Conservation (phyloP, 64 coral and sea anemone genomes). For the Dendrophyllia cribrosa region DNA sequence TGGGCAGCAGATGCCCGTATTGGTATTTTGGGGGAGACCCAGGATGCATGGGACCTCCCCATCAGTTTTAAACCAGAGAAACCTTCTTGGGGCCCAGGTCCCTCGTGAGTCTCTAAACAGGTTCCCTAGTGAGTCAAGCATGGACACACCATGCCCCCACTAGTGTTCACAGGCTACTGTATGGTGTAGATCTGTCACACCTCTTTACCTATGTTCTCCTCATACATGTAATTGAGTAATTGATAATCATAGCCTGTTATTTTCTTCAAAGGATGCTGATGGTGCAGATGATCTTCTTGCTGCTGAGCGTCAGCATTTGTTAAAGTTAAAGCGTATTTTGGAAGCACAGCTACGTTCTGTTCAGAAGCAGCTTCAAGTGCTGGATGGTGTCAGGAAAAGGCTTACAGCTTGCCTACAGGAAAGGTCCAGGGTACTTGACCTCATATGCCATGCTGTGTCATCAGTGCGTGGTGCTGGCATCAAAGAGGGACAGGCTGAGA, state of each 20-base stretch:
- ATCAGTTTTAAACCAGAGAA: no score
- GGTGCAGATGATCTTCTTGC: conserved; percentile 94
- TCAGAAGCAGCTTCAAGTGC: conserved; percentile 96
- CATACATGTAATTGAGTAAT: no score
- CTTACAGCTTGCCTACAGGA: conserved; percentile 80
- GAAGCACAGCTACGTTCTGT: conserved; percentile 93
- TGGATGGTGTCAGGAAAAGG: conserved; percentile 91
- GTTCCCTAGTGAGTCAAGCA: no score
- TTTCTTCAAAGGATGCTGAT: conserved; percentile 73
- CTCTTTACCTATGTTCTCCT: no score
- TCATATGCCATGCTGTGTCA: conserved; percentile 95
- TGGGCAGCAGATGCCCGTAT: no score
- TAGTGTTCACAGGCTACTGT: no score
- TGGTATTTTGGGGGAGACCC: no score
- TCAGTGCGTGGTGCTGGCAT: conserved; percentile 86
- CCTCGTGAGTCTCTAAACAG: no score
- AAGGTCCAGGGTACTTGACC: conserved; percentile 87
- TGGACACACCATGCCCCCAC: no score
- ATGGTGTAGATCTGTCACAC: no score
- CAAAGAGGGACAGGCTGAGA: conserved; percentile 88
- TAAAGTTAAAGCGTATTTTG: conserved; percentile 89
- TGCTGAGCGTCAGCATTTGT: conserved; percentile 80
- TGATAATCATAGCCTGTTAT: neutral
- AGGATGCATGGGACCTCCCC: no score
- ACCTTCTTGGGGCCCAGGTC: no score